phyloP scores from a whole-genome alignment of 2,888 invertebrate species.

The Athalia circularis region DNA sequence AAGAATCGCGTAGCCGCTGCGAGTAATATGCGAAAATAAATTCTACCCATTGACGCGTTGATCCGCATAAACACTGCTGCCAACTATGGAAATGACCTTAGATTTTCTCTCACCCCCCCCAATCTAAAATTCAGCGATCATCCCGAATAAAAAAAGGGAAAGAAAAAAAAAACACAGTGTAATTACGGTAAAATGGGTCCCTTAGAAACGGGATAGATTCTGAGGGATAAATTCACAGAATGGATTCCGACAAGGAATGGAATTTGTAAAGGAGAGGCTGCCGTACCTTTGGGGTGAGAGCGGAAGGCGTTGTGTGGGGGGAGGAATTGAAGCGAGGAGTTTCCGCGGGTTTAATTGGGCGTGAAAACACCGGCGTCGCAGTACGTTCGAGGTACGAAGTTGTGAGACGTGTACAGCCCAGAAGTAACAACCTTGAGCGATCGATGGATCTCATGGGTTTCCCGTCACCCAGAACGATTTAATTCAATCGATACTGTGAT shows the following conservation, averaged over 20 bases:
- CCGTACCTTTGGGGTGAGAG: background rate
- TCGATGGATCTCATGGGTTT: too few species aligned
- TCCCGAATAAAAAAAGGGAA: too few species aligned
- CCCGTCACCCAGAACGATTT: too few species aligned
- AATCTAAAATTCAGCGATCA: too few species aligned
- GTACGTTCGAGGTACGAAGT: conserved; percentile 58
- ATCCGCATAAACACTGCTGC: too few species aligned
- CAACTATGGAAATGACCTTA: too few species aligned
- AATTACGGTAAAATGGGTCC: conserved; percentile 34
- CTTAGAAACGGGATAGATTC: conserved; percentile 8
- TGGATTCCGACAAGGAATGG: background rate
- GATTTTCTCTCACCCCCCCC: too few species aligned
- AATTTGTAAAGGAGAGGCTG: background rate
- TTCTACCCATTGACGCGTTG: too few species aligned
- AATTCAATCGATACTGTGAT: too few species aligned
- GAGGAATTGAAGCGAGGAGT: conserved; percentile 58
- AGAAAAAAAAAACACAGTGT: background rate
- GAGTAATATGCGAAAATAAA: too few species aligned
- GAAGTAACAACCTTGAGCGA: background rate
- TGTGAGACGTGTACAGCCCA: background rate
- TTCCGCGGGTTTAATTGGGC: conserved; percentile 73
- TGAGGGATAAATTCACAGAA: conserved; percentile 16
- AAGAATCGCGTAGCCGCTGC: background rate
- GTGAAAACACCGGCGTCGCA: conserved; percentile 73
- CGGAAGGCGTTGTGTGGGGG: background rate